Evolutionary conservation across 2,797 vertebrate species (phyloP).

Genomic region (Luscinia megarhynchos): DNA sequence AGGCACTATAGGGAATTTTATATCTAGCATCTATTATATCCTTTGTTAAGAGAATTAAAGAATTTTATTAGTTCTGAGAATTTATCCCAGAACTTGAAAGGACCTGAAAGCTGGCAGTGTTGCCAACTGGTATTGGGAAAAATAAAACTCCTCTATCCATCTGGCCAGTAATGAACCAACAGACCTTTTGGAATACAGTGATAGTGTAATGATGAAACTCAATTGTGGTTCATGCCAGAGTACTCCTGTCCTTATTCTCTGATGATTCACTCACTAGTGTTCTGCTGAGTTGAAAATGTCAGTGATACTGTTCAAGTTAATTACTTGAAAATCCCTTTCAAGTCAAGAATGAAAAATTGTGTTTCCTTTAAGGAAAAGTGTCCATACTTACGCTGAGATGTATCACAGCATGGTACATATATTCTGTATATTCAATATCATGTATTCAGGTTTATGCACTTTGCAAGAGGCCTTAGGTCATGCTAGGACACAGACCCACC

Average conservation of each 20-base stretch:
- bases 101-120: not conserved
- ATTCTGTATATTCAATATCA: not conserved
- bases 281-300: not conserved
- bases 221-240: not conserved
- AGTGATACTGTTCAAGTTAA: not conserved
- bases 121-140: not conserved
- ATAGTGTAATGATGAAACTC: not conserved
- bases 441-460: not conserved
- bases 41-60: not conserved
- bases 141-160: not conserved
- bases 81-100: not conserved
- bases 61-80: not conserved
- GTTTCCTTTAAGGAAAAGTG: not conserved
- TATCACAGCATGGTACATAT: not conserved
- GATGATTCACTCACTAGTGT: not conserved
- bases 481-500: not conserved
- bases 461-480: not conserved
- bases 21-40: not conserved
- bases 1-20: not conserved
- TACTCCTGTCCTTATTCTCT: not conserved
- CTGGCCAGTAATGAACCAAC: not conserved
- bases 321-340: not conserved
- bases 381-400: not conserved
- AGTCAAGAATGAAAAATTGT: not conserved
- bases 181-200: not conserved